These are phyloP conservation scores for Folsomia manolachei DNA, from an alignment of 2,888 invertebrate species.

Conservation along the genomic window DNA sequence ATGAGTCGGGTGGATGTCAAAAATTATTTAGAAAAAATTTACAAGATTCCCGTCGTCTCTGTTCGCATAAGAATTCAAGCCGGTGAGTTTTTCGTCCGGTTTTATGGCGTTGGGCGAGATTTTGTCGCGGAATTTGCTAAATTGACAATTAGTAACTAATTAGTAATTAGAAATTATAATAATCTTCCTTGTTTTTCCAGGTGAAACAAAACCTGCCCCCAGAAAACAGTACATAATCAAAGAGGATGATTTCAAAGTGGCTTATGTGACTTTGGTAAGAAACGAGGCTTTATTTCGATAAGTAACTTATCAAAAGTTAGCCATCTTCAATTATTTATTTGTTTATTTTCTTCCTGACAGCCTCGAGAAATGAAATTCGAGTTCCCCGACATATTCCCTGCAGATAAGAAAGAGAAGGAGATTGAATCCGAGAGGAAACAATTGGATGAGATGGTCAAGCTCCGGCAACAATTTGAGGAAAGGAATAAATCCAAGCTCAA, in stretches of 20 bases:
- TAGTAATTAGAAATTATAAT: too few relatives aligned
- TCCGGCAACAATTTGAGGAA: slow-evolving; percentile 62
- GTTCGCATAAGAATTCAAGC: slow-evolving; percentile 71
- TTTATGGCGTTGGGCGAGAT: too few relatives aligned
- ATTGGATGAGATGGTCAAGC: slow-evolving; percentile 63
- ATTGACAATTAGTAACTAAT: too few relatives aligned
- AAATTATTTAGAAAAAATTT: slow-evolving; percentile 94
- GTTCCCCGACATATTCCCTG: slow-evolving; percentile 71
- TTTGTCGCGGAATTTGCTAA: too few relatives aligned
- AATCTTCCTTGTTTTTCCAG: too few relatives aligned
- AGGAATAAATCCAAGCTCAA: slow-evolving; percentile 68
- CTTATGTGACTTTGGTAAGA: slow-evolving; percentile 73
- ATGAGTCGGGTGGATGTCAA: slow-evolving; percentile 89
- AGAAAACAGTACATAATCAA: slow-evolving; percentile 66
- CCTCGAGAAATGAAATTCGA: slow-evolving; percentile 68
- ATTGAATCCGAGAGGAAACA: slow-evolving; percentile 63
- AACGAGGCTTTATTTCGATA: slow-evolving; percentile 70
- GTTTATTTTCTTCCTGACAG: slow-evolving; percentile 56
- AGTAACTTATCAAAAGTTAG: background rate
- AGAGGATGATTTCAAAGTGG: slow-evolving; percentile 77
- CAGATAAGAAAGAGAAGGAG: slow-evolving; percentile 54
- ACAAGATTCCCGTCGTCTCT: slow-evolving; percentile 74
- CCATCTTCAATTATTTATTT: background rate
- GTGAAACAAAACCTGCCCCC: slow-evolving; percentile 59
- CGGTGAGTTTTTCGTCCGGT: too few relatives aligned